These are phyloP conservation scores for Matsumurasca onukii DNA, from an alignment of 1,140 invertebrate species.

Conservation along the genomic window DNA sequence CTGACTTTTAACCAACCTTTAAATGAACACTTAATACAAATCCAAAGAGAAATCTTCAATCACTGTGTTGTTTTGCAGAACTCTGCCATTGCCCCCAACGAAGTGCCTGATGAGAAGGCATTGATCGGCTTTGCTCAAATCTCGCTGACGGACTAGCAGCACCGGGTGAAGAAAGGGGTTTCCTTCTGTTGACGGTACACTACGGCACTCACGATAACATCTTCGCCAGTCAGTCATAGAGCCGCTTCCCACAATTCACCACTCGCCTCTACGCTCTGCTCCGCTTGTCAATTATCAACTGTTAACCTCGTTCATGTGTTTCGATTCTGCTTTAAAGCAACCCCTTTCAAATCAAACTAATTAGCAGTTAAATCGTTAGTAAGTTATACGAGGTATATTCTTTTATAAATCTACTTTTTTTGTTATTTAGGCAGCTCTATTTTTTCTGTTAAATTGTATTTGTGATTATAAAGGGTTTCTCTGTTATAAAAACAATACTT, in stretches of 20 bases:
- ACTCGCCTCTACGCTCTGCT: background rate
- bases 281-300: background rate
- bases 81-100: constrained; percentile 75
- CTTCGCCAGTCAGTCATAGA: background rate
- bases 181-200: background rate
- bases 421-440: too few species aligned
- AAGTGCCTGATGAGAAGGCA: constrained; percentile 90
- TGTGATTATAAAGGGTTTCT: too few species aligned
- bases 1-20: too few species aligned
- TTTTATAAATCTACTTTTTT: too few species aligned
- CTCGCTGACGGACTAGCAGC: constrained; percentile 75
- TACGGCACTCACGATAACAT: background rate
- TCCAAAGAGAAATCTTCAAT: too few species aligned
- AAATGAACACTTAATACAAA: too few species aligned
- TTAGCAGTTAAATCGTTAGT: too few species aligned
- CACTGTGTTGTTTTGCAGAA: constrained; percentile 60
- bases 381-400: too few species aligned
- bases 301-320: background rate
- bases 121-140: constrained; percentile 96
- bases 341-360: background rate
- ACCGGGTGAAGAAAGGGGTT: constrained; percentile 2
- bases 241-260: background rate
- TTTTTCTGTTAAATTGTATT: too few species aligned
- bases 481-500: too few species aligned
- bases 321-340: background rate